Evolutionary conservation across 2,888 invertebrate genomes (phyloP).

Genomic region (Epicampocera succincta): DNA sequence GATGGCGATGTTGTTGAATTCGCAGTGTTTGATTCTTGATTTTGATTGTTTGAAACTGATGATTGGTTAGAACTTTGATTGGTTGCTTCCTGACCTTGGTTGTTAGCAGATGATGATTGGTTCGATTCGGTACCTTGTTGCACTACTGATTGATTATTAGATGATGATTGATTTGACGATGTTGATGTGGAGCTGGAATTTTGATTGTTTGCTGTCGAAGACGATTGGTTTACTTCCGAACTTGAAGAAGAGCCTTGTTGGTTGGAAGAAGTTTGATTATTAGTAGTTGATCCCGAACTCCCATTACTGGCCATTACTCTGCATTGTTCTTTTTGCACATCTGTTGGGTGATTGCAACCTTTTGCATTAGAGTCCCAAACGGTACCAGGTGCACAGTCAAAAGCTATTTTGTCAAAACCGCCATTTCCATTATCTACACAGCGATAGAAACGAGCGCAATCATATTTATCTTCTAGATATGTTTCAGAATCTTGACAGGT

Average conservation of each 20-base stretch:
- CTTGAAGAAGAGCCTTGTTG: slow-evolving; percentile 28
- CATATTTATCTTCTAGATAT: slow-evolving; percentile 80
- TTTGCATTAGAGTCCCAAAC: slow-evolving; percentile 83
- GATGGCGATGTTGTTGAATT: slow-evolving; percentile 11
- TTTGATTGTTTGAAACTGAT: slow-evolving; percentile 19
- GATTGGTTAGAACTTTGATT: slow-evolving; percentile 5
- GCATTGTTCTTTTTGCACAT: slow-evolving; percentile 78
- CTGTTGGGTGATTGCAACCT: slow-evolving; percentile 79
- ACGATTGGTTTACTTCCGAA: slow-evolving; percentile 19
- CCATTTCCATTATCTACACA: slow-evolving; percentile 86
- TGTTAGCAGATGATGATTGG: slow-evolving; percentile 30
- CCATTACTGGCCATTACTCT: slow-evolving; percentile 74
- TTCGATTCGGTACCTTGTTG: slow-evolving; percentile 20
- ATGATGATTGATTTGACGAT: slow-evolving; percentile 30
- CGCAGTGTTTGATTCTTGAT: slow-evolving; percentile 32
- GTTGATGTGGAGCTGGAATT: background rate
- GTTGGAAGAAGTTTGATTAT: slow-evolving; percentile 34
- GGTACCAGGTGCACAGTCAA: slow-evolving; percentile 86
- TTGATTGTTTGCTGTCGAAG: slow-evolving; percentile 20
- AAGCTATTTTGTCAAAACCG: slow-evolving; percentile 84
- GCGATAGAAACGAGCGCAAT: slow-evolving; percentile 86
- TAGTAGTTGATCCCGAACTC: slow-evolving; percentile 38
- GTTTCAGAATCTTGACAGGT: slow-evolving; percentile 82
- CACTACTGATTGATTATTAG: background rate
- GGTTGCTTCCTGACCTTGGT: slow-evolving; percentile 19